These are phyloP conservation scores for Tenthredo amoena DNA, from an alignment of 2,888 invertebrate species.

Conservation along the genomic window DNA sequence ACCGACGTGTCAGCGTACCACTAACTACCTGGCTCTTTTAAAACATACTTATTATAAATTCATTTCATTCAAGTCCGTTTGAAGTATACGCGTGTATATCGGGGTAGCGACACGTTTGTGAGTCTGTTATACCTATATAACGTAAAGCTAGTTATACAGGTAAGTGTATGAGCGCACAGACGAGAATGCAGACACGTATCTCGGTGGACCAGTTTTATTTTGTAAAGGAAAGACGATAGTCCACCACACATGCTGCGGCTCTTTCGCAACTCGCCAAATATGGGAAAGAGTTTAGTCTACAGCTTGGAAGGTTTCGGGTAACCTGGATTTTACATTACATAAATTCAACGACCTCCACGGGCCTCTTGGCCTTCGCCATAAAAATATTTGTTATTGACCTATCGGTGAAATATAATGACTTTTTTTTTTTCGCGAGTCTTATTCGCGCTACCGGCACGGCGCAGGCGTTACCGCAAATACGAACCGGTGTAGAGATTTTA, in stretches of 20 bases:
- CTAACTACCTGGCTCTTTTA: conserved; percentile 50
- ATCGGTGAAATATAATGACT: conserved; percentile 47
- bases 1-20: conserved; percentile 24
- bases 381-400: conserved; percentile 50
- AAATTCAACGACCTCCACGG: conserved; percentile 43
- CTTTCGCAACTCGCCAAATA: conserved; percentile 20
- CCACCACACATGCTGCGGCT: conserved; percentile 37
- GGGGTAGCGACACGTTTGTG: background rate
- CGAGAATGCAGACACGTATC: conserved; percentile 5
- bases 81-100: conserved; percentile 15
- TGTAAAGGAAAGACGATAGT: conserved; percentile 53
- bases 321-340: conserved; percentile 38
- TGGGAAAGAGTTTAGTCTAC: background rate
- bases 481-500: background rate
- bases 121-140: background rate
- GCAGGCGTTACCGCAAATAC: background rate
- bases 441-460: conserved; percentile 3
- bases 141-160: conserved; percentile 12
- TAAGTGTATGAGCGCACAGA: background rate
- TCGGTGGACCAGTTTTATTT: conserved; percentile 54
- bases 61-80: background rate
- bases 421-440: conserved; percentile 12
- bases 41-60: conserved; percentile 41
- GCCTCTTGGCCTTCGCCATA: conserved; percentile 45
- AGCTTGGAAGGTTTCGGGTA: conserved; percentile 32